Evolutionary conservation across 2,113 vertebrate species (phyloP).

Genomic region (Oryzias javanicus): DNA sequence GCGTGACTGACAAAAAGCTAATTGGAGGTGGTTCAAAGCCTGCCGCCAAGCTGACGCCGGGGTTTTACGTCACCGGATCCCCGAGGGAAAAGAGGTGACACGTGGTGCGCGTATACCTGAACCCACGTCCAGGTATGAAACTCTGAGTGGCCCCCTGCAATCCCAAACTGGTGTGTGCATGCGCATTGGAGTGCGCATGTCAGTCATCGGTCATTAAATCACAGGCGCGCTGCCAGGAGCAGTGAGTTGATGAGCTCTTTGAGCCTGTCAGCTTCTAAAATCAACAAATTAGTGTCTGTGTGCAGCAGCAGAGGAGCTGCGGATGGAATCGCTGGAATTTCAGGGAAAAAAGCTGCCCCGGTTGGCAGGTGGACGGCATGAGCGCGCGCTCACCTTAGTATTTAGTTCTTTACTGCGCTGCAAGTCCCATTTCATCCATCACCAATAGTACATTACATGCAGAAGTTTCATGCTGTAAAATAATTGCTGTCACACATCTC

Average conservation of each 20-base stretch:
- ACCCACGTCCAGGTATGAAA: slow-evolving; percentile 31
- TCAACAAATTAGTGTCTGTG: slow-evolving; percentile 68
- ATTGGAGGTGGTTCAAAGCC: slow-evolving; percentile 53
- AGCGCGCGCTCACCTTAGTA: neutral
- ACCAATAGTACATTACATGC: neutral
- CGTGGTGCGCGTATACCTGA: slow-evolving; percentile 28
- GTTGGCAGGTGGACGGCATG: slow-evolving; percentile 38
- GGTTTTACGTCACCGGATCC: slow-evolving; percentile 83
- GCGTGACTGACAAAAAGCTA: slow-evolving; percentile 65
- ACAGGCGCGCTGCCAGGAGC: slow-evolving; percentile 61
- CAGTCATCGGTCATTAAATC: slow-evolving; percentile 64
- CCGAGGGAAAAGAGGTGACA: slow-evolving; percentile 1
- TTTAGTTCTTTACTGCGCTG: neutral
- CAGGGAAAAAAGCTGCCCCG: slow-evolving; percentile 12
- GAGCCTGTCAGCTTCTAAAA: slow-evolving; percentile 69
- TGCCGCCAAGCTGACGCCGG: slow-evolving; percentile 84
- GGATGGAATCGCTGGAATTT: slow-evolving; percentile 56
- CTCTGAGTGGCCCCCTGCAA: slow-evolving; percentile 6
- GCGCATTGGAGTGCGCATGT: slow-evolving; percentile 25
- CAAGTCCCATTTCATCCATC: slow-evolving; percentile 2
- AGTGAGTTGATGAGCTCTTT: slow-evolving; percentile 64
- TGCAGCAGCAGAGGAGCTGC: slow-evolving; percentile 26
- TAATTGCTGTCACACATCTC: slow-evolving; percentile 17
- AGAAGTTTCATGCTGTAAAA: slow-evolving; percentile 9
- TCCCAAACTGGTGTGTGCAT: neutral